Conservation (phyloP, 2,888 invertebrate species). For the Luperina nickerlii region DNA sequence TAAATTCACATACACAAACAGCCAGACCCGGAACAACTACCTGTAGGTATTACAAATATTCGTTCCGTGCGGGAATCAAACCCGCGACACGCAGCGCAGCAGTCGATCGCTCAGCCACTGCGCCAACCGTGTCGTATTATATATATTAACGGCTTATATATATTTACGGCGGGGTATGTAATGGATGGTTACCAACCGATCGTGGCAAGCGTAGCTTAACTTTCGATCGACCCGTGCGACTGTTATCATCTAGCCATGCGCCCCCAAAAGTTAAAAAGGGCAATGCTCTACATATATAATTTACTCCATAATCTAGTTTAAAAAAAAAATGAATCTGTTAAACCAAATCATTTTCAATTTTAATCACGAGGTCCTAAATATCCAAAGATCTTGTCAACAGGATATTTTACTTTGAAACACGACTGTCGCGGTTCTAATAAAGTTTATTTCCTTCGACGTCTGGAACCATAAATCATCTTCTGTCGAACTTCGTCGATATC, state of each 20-base stretch:
- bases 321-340: not conserved
- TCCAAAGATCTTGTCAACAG: conserved; percentile 13
- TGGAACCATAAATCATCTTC: conserved; percentile 51
- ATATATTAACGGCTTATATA: no score
- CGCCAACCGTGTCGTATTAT: no score
- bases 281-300: not conserved
- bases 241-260: not conserved
- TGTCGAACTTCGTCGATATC: conserved; percentile 52
- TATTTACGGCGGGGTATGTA: no score
- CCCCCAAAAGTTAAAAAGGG: not conserved
- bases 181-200: not conserved
- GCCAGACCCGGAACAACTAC: no score
- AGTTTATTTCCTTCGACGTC: conserved; percentile 38
- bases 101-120: no score
- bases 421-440: conserved; percentile 29
- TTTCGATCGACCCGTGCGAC: not conserved
- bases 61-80: no score
- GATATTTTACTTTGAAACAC: conserved; percentile 26
- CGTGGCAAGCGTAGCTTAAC: not conserved
- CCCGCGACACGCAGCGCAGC: no score
- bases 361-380: not conserved
- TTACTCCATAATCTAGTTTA: not conserved
- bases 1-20: no score
- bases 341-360: not conserved
- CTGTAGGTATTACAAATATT: no score